Base-by-base conservation (phyloP, 2,797 vertebrate genomes). In the Amphiprion clarkii region DNA sequence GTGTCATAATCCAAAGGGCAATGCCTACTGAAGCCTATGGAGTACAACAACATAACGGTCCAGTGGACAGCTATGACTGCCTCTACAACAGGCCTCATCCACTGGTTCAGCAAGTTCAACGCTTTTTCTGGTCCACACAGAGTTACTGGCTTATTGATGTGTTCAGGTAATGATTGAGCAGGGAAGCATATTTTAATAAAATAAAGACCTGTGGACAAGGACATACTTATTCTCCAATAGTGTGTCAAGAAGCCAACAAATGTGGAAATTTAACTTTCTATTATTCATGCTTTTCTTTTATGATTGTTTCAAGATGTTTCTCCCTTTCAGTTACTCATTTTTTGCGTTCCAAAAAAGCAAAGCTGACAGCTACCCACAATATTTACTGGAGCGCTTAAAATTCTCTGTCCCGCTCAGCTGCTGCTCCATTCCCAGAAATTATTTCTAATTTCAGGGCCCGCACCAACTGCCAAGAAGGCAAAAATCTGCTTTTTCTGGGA, bases 221-320 rank as follows among this genome's bases (percentile, higher is more conserved):
- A 85, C 74, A 71, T 61, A 72, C 61, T 84, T 80, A 63, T 87
- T 83, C 78, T 91, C 80, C 89, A 91, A 85, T 73, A 64, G 65
- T 74, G 72, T 82, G 73, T 90, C 67, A 84, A 80, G 58, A 65
- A 83, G 87, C 86, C 90, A 91, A 79, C 83, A 84, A 76, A 81
- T 81, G 71, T 72, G 74, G 82, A 90, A 79, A 89, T 90, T 60
- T 88, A 86, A 90, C 67, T 87, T 83, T 89, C 76, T 92, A 87
- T 91, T 89, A 89, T 92, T 92, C 75, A 72, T 83, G 71, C 81
- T 84, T 93, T 89, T 83, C 64, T 66, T 79, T 58, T 78, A 31
- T 90, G 81, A 95, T 93, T 67, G 82, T 78, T 94, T 95, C 93
- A 95, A 94, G 89, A 95, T 95, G 93, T 93, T 92, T 36, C 63